Base-by-base conservation (phyloP, 2,888 invertebrate genomes). In the Sphaeridia pumilis region DNA sequence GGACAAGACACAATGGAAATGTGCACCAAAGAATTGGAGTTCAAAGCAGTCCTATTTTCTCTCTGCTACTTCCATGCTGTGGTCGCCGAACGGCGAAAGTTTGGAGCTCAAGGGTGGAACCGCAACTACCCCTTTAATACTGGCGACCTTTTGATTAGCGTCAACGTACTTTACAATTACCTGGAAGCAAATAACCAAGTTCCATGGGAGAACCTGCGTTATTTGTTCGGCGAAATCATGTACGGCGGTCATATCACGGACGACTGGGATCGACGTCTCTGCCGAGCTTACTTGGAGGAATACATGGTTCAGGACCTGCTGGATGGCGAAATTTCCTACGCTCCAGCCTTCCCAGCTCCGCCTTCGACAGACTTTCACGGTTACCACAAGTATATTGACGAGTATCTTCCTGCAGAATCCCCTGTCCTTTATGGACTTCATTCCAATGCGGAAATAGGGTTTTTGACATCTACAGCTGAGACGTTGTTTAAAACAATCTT, bases 181-280 rank as follows among this genome's bases (percentile, higher is more conserved):
- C 42, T 62, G 48, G 62, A 95, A 71, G 90, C 88, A 0, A 93
- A 93, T 70, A 82, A 86, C 1, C 84, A 86, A 72, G 88, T 94
- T 0, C 94, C 94, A 0, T 95, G 94, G 94, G 94, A 94, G 69
- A 94, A 94, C 72, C 74, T 95, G 58, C 76, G 94, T 45, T 95
- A 94, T 71, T 76, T 95, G 1, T 94, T 95, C 68, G 95, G 95
- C 0, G 94, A 95, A 74, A 95, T 95, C 63, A 95, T 95, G 94
- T 95, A 54, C 41, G 54, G 54, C 4, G 54, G 54, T 20, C 54
- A 54, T 35, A 54, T 49, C 26, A 54, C 52, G 2, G 52, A 48
- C 34, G 94, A 95, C 67, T 95, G 94, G 93, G 94, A 95, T 71
- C 75, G 94, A 52, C 76, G 84, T 58, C 76, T 90, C 0, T 90